Evolutionary conservation across 2,797 vertebrate species (phyloP).

Genomic region (Enteromius anoplus): DNA sequence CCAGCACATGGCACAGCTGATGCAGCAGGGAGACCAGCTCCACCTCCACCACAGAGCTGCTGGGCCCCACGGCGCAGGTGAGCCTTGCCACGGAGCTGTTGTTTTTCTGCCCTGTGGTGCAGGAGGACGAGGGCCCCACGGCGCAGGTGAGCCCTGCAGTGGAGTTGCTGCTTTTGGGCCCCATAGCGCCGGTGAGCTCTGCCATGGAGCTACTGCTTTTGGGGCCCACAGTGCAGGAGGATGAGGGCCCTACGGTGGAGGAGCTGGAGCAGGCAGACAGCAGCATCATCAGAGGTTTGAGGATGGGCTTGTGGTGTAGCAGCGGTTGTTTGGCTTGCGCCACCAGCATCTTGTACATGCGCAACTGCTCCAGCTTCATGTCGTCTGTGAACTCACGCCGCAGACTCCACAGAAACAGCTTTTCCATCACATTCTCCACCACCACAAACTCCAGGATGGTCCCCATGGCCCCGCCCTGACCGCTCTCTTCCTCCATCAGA

Average conservation of each 20-base stretch:
- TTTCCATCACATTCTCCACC: slow-evolving; percentile 94
- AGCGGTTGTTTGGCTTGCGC: slow-evolving; percentile 90
- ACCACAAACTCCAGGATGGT: slow-evolving; percentile 96
- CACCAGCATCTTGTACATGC: slow-evolving; percentile 93
- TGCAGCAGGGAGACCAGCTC: slow-evolving; percentile 88
- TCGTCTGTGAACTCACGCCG: slow-evolving; percentile 92
- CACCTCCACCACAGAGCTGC: slow-evolving; percentile 85
- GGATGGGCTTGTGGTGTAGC: slow-evolving; percentile 92
- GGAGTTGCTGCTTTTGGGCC: slow-evolving; percentile 74
- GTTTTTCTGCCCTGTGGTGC: slow-evolving; percentile 79
- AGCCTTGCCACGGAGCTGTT: slow-evolving; percentile 84
- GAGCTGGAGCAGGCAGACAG: slow-evolving; percentile 83
- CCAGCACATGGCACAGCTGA: slow-evolving; percentile 89
- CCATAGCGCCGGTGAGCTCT: slow-evolving; percentile 86
- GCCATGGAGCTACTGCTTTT: slow-evolving; percentile 82
- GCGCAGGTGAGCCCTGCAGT: slow-evolving; percentile 87
- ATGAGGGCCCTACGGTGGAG: slow-evolving; percentile 63
- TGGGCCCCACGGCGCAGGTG: slow-evolving; percentile 83
- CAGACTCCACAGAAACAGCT: slow-evolving; percentile 95
- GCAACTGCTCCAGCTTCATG: slow-evolving; percentile 92
- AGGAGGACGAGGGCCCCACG: slow-evolving; percentile 63
- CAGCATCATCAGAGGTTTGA: slow-evolving; percentile 94
- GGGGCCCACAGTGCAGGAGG: slow-evolving; percentile 77
- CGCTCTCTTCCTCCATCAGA: slow-evolving; percentile 89
- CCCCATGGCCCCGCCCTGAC: slow-evolving; percentile 88